phyloP scores from a whole-genome alignment of 2,888 invertebrate genomes.

The Seira ritae region DNA sequence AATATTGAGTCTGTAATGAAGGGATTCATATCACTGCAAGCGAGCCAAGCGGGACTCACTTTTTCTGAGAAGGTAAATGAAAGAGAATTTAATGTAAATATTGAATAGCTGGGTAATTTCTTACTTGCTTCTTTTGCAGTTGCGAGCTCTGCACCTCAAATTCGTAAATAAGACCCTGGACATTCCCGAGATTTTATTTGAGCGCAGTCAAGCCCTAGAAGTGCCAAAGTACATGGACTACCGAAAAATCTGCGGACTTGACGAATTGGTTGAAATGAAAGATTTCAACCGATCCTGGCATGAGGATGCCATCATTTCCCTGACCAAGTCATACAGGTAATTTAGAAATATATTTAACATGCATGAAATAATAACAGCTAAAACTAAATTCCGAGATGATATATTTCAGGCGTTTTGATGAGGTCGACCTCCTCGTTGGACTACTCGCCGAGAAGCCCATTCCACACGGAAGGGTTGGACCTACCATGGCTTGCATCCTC shows the following conservation, averaged over 20 bases:
- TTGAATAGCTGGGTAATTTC: neutral
- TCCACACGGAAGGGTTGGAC: slow-evolving; percentile 86
- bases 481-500: slow-evolving; percentile 89
- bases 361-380: too few relatives aligned
- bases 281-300: slow-evolving; percentile 83
- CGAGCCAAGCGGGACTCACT: too few relatives aligned
- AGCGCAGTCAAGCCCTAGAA: slow-evolving; percentile 92
- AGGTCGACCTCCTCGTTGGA: slow-evolving; percentile 93
- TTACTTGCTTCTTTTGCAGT: slow-evolving; percentile 77
- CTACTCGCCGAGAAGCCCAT: slow-evolving; percentile 87
- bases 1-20: too few relatives aligned
- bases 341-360: too few relatives aligned
- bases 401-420: slow-evolving; percentile 81
- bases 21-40: too few relatives aligned
- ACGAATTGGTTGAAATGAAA: slow-evolving; percentile 80
- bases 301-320: too few relatives aligned
- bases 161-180: slow-evolving; percentile 78
- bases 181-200: slow-evolving; percentile 90
- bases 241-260: slow-evolving; percentile 85
- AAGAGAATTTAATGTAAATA: neutral
- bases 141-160: slow-evolving; percentile 83
- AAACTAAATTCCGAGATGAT: too few relatives aligned
- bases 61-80: too few relatives aligned
- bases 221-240: slow-evolving; percentile 86
- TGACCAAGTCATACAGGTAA: too few relatives aligned